Evolutionary conservation across 1,140 invertebrate genomes (phyloP).

Genomic region (Drosophila pectinifera): DNA sequence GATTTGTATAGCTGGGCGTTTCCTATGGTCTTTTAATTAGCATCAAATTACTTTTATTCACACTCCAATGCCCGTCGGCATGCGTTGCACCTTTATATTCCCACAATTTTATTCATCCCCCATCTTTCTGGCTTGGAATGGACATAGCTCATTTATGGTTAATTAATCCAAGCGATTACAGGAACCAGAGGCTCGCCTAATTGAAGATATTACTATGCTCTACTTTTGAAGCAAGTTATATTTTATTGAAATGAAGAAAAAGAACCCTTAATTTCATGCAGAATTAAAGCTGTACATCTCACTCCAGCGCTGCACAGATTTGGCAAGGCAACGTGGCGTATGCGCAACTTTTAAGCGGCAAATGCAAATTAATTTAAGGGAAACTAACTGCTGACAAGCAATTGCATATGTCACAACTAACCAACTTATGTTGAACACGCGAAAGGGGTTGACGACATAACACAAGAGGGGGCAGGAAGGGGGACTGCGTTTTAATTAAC

Average conservation of each 20-base stretch:
- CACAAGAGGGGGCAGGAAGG: constrained; percentile 1
- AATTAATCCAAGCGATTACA: constrained; percentile 45
- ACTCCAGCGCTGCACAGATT: background rate
- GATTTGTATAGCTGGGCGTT: constrained; percentile 25
- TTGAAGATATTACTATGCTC: constrained; percentile 13
- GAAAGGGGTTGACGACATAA: constrained; percentile 17
- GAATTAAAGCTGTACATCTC: background rate
- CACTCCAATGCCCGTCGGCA: constrained; percentile 50
- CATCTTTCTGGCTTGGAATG: background rate
- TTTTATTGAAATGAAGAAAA: constrained; percentile 1
- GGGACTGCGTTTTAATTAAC: constrained; percentile 70
- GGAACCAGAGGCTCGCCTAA: constrained; percentile 5
- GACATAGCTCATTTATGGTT: constrained; percentile 28
- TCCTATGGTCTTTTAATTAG: constrained; percentile 70
- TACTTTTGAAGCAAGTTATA: background rate
- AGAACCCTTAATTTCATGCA: too few relatives aligned
- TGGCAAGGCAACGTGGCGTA: constrained; percentile 37
- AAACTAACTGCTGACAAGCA: constrained; percentile 41
- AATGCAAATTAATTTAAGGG: constrained; percentile 60
- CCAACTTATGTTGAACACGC: constrained; percentile 44
- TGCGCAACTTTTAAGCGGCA: constrained; percentile 53
- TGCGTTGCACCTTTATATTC: constrained; percentile 44
- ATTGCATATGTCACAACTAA: constrained; percentile 57
- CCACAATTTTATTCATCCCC: background rate
- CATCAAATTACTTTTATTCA: constrained; percentile 80